phyloP scores from a whole-genome alignment of 2,888 invertebrate species.

The Rhamnusium bicolor region DNA sequence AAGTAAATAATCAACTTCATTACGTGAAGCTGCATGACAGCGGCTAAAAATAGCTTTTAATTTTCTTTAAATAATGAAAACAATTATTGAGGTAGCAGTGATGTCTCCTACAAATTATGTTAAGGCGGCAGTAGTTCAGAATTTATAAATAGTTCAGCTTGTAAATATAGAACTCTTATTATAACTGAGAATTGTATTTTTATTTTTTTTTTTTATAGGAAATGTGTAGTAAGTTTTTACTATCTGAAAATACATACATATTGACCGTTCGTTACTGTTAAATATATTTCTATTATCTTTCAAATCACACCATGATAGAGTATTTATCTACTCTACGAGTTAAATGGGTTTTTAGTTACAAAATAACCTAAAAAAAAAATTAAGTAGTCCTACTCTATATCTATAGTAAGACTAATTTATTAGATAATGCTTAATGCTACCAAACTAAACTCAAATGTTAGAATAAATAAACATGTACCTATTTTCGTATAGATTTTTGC shows the following conservation, averaged over 20 bases:
- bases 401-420: too few species aligned
- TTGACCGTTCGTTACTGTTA: neutral
- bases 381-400: too few species aligned
- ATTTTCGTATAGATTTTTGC: too few species aligned
- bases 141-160: conserved; percentile 10
- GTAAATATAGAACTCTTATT: conserved; percentile 24
- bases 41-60: conserved; percentile 43
- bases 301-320: too few species aligned
- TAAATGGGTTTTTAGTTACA: too few species aligned
- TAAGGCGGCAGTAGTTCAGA: neutral
- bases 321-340: too few species aligned
- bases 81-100: conserved; percentile 14
- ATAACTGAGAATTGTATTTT: conserved; percentile 11
- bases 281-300: too few species aligned
- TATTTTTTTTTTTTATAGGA: conserved; percentile 15
- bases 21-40: conserved; percentile 17
- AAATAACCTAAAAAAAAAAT: too few species aligned
- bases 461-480: too few species aligned
- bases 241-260: neutral
- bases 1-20: conserved; percentile 39
- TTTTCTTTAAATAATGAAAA: conserved; percentile 41
- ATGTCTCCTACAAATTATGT: neutral
- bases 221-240: neutral
- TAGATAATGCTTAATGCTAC: too few species aligned
- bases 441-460: too few species aligned